Evolutionary conservation across 2,888 invertebrate genomes (phyloP), one percentile per base, ranked within the genome.

Genomic region (Odontocerum albicorne): DNA sequence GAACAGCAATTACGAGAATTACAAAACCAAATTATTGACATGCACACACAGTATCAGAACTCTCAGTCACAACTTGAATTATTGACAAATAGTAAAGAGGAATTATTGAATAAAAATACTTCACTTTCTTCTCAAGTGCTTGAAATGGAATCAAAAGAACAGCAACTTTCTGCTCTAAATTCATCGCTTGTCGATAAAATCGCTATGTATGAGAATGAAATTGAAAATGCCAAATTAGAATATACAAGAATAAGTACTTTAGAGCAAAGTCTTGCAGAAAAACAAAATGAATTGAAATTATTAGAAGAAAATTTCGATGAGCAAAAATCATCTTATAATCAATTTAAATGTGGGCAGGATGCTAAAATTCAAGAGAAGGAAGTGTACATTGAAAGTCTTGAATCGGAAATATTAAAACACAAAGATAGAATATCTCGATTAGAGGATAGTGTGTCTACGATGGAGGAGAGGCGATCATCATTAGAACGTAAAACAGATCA

Each of bases 341-440:
- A 74, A 66, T 66, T 71, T 35, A 70, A 71, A 61, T 73, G 69
- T 66, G 79, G 80, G 2, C 73, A 81, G 46, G 81, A 86, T 58
- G 85, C 86, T 1, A 90, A 89, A 70, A 68, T 90, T 8, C 86
- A 87, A 66, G 89, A 90, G 68, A 76, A 87, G 57, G 86, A 88
- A 66, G 76, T 86, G 42, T 86, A 85, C 59, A 85, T 89, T 50
- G 90, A 90, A 69, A 84, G 81, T 32, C 72, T 89, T 54, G 87
- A 90, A 68, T 70, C 76, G 20, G 88, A 89, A 65, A 76, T 87
- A 44, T 72, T 68, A 2, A 82, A 83, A 64, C 82, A 84, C 50
- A 85, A 84, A 63, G 80, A 79, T 4, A 83, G 85, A 63, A 81
- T 85, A 32, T 74, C 77, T 22, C 81, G 81, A 27, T 76, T 90